Evolutionary conservation across 2,113 vertebrate species (phyloP), one percentile per base, ranked within the genome.

Genomic region (Alligator mississippiensis): DNA sequence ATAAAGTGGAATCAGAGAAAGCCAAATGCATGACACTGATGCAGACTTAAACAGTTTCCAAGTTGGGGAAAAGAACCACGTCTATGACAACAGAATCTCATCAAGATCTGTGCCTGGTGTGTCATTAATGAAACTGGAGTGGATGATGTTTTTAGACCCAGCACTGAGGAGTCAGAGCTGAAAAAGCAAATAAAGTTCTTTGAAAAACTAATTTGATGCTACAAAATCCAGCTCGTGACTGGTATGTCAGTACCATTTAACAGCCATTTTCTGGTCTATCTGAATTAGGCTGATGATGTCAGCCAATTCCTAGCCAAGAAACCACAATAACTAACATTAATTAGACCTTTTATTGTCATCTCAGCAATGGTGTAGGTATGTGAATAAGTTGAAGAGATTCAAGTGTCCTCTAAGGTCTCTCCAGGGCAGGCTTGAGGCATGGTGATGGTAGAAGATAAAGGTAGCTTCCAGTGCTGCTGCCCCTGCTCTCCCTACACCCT

Each of bases 301-400:
- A 82, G 22, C 55, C 68, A 74, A 6, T 84, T 88, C 90, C 77
- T 80, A 61, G 30, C 11, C 77, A 85, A 77, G 13, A 72, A 84
- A 61, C 0, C 1, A 7, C 0, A 1, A 55, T 28, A 72, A 3
- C 9, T 83, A 18, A 25, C n/a, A 22, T 61, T 82, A 30, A 2
- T 62, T 87, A 25, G 0, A 4, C 2, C 38, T 7, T 87, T 72
- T 59, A 16, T 77, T 81, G 19, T 11, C 77, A 55, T 15, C 16
- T 74, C 76, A 64, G 60, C 11, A 24, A 62, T 77, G 22, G 5
- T 54, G 12, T 11, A 63, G 5, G 9, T 55, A 25, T 6, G 47
- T 68, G 75, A 78, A 59, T 34, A 66, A 90, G 28, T 47, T 57
- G 66, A 22, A 82, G 62, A 15, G 17, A 9, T 15, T 75, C 19